phyloP scores from a whole-genome alignment of 2,888 invertebrate species.

The Acholoe squamosa region DNA sequence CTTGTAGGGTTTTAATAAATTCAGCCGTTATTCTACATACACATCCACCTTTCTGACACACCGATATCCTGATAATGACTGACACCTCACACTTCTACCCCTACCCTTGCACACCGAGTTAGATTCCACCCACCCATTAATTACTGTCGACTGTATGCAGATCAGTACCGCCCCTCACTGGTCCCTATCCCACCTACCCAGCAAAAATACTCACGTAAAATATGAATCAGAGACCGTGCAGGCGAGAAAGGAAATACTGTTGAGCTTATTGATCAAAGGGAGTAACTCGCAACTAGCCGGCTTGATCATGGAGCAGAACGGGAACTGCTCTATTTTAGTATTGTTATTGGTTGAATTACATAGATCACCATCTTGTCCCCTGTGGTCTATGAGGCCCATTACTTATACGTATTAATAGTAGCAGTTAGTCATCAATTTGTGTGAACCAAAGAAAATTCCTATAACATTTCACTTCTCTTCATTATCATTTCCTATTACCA shows the following conservation, averaged over 20 bases:
- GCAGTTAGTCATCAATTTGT: too few species aligned
- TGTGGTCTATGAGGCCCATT: too few species aligned
- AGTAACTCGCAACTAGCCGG: not conserved
- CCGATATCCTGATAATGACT: too few species aligned
- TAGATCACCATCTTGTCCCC: too few species aligned
- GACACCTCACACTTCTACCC: not conserved
- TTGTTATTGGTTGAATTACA: too few species aligned
- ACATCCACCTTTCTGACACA: too few species aligned
- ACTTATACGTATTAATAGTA: too few species aligned
- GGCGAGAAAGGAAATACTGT: constrained; percentile 21
- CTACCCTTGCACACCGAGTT: not conserved
- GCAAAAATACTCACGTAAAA: constrained; percentile 19
- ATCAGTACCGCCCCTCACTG: not conserved
- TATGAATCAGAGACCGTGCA: constrained; percentile 12
- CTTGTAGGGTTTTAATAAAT: too few species aligned
- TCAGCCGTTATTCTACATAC: too few species aligned
- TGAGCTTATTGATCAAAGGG: constrained; percentile 25
- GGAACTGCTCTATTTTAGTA: not conserved
- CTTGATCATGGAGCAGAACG: constrained; percentile 34
- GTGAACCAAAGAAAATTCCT: too few species aligned
- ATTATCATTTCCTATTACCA: too few species aligned
- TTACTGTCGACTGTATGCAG: not conserved
- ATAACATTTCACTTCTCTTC: too few species aligned
- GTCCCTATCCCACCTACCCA: not conserved
- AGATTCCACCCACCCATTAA: not conserved